phyloP scores from a whole-genome alignment of 2,797 vertebrate species.

The Poeciliopsis gracilis region DNA sequence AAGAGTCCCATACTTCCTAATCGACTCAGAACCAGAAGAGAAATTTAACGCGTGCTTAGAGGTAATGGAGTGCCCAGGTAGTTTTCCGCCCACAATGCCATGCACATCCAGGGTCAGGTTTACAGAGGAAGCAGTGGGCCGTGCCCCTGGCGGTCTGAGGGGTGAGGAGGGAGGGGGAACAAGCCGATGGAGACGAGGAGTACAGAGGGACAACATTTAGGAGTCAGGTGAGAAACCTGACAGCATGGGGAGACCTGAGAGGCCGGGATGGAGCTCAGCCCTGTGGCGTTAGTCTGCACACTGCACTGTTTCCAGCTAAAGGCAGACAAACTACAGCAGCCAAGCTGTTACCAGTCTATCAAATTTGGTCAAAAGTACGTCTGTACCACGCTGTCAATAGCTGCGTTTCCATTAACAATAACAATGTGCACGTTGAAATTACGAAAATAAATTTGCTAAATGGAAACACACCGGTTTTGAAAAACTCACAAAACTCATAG shows the following conservation, averaged over 20 bases:
- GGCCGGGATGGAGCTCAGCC: constrained; percentile 59
- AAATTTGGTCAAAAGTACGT: constrained; percentile 7
- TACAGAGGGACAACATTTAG: constrained; percentile 77
- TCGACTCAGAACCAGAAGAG: constrained; percentile 32
- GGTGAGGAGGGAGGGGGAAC: constrained; percentile 89
- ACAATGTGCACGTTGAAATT: too few relatives aligned
- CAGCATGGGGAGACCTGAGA: constrained; percentile 64
- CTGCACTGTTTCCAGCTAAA: constrained; percentile 46
- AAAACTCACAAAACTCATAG: too few relatives aligned
- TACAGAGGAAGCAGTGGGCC: constrained; percentile 61
- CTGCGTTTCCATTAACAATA: too few relatives aligned
- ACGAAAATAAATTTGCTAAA: too few relatives aligned
- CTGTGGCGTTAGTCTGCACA: constrained; percentile 48
- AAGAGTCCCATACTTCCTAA: constrained; percentile 40
- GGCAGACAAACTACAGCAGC: constrained; percentile 28
- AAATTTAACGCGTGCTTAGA: constrained; percentile 36
- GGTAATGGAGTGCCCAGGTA: constrained; percentile 82
- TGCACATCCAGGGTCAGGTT: constrained; percentile 80
- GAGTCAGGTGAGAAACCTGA: constrained; percentile 68
- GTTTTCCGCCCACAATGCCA: constrained; percentile 88
- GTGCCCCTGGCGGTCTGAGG: constrained; percentile 85
- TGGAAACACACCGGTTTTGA: too few relatives aligned
- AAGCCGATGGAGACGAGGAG: constrained; percentile 89
- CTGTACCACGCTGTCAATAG: not conserved
- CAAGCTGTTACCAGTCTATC: constrained; percentile 18